A percentile compares a stretch with the other conserved stretches of the same genome.
These are phyloP conservation scores for Apodemus speciosus DNA, from an alignment of 2,113 vertebrate genomes.

Conservation along the genomic window DNA sequence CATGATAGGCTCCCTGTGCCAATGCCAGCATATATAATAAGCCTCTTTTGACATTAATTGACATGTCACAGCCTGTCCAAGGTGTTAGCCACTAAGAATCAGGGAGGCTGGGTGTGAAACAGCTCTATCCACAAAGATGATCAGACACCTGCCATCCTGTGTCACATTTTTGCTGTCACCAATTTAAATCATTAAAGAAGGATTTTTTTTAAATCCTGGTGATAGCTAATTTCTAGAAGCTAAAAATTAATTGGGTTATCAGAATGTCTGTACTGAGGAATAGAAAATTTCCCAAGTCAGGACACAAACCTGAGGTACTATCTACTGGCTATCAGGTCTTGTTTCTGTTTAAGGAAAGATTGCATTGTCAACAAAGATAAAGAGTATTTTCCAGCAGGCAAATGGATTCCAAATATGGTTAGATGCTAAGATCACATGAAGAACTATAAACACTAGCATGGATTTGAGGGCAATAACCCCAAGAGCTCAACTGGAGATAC, in stretches of 20 bases:
- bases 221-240: background rate
- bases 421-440: background rate
- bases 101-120: background rate
- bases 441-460: background rate
- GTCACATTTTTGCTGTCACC: background rate
- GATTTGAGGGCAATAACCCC: rapidly evolving
- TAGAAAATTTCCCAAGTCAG: background rate
- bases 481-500: background rate
- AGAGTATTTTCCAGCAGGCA: background rate
- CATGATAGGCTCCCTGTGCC: background rate
- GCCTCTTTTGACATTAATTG: background rate
- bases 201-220: background rate
- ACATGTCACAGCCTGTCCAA: background rate
- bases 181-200: background rate
- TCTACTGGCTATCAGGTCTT: background rate
- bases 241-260: background rate
- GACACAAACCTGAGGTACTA: rapidly evolving
- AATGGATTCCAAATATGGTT: no score
- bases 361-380: background rate
- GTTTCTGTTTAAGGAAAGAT: background rate
- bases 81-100: background rate
- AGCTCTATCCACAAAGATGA: background rate
- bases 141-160: background rate
- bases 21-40: background rate
- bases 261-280: rapidly evolving